These are phyloP conservation scores for Philopotamus ludificatus DNA, from an alignment of 1,140 invertebrate genomes.

Conservation along the genomic window DNA sequence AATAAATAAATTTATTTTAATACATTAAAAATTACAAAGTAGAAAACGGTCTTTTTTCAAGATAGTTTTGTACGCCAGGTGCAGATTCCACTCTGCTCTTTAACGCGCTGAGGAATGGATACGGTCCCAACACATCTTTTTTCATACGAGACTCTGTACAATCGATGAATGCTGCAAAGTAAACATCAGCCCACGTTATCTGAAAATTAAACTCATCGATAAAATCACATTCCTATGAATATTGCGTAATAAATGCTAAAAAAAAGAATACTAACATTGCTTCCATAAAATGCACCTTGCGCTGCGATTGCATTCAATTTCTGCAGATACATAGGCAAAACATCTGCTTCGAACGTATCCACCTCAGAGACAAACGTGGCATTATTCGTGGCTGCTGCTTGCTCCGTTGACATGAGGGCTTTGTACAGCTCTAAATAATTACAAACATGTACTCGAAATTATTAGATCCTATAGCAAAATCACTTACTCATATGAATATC, in stretches of 20 bases:
- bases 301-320: slow-evolving; percentile 29
- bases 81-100: slow-evolving; percentile 56
- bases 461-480: not conserved
- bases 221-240: too few species aligned
- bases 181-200: slow-evolving; percentile 67
- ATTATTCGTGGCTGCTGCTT: too few species aligned
- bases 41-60: slow-evolving; percentile 59
- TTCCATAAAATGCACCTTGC: slow-evolving; percentile 27
- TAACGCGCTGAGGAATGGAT: slow-evolving; percentile 59
- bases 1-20: too few species aligned
- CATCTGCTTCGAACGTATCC: slow-evolving; percentile 9
- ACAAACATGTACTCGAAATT: not conserved
- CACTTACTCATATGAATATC: too few species aligned
- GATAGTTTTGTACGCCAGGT: slow-evolving; percentile 63
- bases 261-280: too few species aligned
- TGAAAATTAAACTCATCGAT: slow-evolving; percentile 47
- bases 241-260: too few species aligned
- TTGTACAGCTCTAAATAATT: slow-evolving; percentile 13
- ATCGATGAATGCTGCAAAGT: slow-evolving; percentile 62
- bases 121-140: slow-evolving; percentile 58
- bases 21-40: slow-evolving; percentile 6
- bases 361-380: not conserved
- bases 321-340: slow-evolving; percentile 23
- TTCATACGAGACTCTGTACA: slow-evolving; percentile 56
- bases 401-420: not conserved